These are phyloP conservation scores for Scaptomyza cyrtandrae DNA, from an alignment of 2,888 invertebrate species.

Conservation along the genomic window DNA sequence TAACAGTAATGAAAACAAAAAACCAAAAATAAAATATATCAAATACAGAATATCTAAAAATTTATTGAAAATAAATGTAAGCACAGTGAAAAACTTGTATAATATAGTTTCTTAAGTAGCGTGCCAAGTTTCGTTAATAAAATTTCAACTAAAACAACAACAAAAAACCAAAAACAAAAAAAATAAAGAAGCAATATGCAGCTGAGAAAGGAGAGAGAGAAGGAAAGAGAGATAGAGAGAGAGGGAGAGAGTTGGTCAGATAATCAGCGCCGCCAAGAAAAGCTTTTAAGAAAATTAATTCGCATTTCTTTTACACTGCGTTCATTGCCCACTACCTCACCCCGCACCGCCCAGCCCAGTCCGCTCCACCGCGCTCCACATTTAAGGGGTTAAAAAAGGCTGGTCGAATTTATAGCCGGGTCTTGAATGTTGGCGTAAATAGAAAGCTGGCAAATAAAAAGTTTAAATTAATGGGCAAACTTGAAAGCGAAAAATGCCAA, in stretches of 20 bases:
- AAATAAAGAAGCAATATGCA: not conserved
- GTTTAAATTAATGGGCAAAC: constrained; percentile 77
- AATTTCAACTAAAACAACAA: constrained; percentile 62
- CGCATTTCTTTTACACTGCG: constrained; percentile 58
- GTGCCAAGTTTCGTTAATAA: constrained; percentile 75
- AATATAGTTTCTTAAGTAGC: constrained; percentile 67
- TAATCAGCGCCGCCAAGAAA: constrained; percentile 77
- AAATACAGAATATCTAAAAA: constrained; percentile 51
- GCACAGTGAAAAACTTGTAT: constrained; percentile 49
- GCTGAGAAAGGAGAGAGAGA: not conserved
- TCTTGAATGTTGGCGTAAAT: constrained; percentile 56
- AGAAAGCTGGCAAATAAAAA: constrained; percentile 68
- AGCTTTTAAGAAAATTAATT: constrained; percentile 80
- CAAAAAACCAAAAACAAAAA: not conserved
- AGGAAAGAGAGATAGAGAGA: not conserved
- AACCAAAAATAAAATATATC: constrained; percentile 2
- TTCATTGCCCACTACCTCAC: not conserved
- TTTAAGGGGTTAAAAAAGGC: constrained; percentile 50
- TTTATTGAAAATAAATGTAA: constrained; percentile 73
- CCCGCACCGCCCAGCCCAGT: not conserved
- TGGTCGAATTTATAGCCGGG: constrained; percentile 66
- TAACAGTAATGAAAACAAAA: constrained; percentile 5
- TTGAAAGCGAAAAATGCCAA: constrained; percentile 63
- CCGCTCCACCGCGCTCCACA: constrained; percentile 2
- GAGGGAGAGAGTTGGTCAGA: constrained; percentile 44